Base-by-base conservation (phyloP, 2,113 vertebrate genomes). In the Tylochromis polylepis region DNA sequence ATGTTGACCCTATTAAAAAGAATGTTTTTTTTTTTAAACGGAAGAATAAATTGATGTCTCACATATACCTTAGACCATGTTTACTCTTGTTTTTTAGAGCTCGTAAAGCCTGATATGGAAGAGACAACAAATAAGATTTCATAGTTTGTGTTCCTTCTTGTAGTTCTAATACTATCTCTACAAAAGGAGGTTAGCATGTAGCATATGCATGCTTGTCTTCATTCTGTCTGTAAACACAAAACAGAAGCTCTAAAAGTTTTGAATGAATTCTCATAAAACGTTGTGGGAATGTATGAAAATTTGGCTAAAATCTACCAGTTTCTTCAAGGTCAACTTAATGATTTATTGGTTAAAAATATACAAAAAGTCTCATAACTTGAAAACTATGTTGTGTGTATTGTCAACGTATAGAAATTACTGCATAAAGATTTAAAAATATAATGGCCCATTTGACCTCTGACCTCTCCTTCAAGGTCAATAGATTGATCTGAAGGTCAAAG, bases 231-330 rank as follows among this genome's bases (percentile, higher is more conserved):
- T 67, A 67, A 22, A 67, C 11, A 0, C 34, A 67, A 22, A 11
- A 67, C 11, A 15, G 36, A 14, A 67, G 20, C 34, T 67, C 62
- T 22, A 67, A 67, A 41, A 0, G 6, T 5, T 67, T 41, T 22
- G 34, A 67, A 67, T 41, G 62, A 67, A 67, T 67, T 67, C 62
- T 67, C 11, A 22, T 41, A 67, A 67, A 67, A 67, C 6, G 5
- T 67, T 67, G 34, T 41, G 14, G 34, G 0, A 20, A 22, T 67
- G 20, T 22, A 41, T 67, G 34, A 41, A 67, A 0, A 41, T 67
- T 3, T 41, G 62, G 2, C 36, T 3, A 38, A 14, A 2, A 38
- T 67, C 62, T 41, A 5, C 7, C 34, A 5, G 0, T 0, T 0
- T 41, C 6, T 9, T 67, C 41, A 41, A 67, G 6, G 20, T 41